Evolutionary conservation across 1,140 invertebrate genomes (phyloP).

Genomic region (Pseudomyrmex sp.): DNA sequence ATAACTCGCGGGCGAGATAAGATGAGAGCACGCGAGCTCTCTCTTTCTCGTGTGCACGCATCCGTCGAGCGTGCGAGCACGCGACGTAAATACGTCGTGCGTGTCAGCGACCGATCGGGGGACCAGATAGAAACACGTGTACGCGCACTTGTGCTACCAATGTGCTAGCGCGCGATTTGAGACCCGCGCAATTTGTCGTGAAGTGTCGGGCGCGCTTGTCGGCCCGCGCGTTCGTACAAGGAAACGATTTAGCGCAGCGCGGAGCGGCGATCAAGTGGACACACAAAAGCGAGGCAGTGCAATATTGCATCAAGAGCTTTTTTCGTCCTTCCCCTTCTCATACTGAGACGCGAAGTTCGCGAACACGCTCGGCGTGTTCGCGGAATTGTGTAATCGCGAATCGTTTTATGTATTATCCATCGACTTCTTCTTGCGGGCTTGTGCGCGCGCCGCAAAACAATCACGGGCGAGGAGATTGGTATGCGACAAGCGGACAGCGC

Average conservation of each 20-base stretch:
- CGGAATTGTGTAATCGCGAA: conserved; percentile 41
- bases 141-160: conserved; percentile 36
- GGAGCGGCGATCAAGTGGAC: neutral
- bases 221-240: neutral
- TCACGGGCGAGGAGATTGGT: conserved; percentile 54
- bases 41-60: conserved; percentile 4
- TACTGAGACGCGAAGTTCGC: neutral
- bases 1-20: conserved; percentile 11
- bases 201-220: neutral
- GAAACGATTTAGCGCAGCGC: neutral
- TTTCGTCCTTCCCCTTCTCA: neutral
- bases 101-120: conserved; percentile 34
- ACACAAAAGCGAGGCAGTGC: no score
- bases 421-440: conserved; percentile 58
- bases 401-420: conserved; percentile 66
- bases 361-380: no score
- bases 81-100: conserved; percentile 41
- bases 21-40: conserved; percentile 6
- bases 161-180: conserved; percentile 52
- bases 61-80: conserved; percentile 12
- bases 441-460: conserved; percentile 18
- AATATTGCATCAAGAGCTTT: no score
- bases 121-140: conserved; percentile 50
- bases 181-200: conserved; percentile 42
- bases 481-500: conserved; percentile 65